Evolutionary conservation across 2,113 vertebrate genomes (phyloP), one percentile per base, ranked within the genome.

Genomic region (Colius striatus): DNA sequence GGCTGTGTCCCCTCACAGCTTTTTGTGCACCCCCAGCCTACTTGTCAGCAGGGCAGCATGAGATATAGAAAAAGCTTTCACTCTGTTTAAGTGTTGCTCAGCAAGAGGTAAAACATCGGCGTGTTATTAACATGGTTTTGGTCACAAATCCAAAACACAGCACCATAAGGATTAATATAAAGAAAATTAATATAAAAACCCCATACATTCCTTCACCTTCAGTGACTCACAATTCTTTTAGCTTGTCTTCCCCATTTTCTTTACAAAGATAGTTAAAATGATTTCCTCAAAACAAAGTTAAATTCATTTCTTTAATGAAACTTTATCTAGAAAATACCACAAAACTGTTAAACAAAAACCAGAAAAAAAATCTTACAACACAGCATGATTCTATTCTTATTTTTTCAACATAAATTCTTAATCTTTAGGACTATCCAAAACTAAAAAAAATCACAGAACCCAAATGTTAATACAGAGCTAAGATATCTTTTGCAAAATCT

Each of bases 21-120:
- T 4, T 48, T 36, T 63, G 26, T 47, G n/a, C 30, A 41, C 4
- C 10, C 15, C 20, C 15, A 80, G 36, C 6, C 30, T 36, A 5
- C 6, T 60, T 2, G 1, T 38, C 57, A 30, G 13, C 30, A 65
- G 50, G 29, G 15, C 16, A 53, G 20, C 8, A 16, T 8, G 25
- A 78, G 20, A 58, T 50, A 62, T 1, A 78, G 16, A 30, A 54
- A 78, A 62, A 10, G 5, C 6, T 11, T 61, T 65, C 7, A 53
- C 4, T 1, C 6, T 58, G 21, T 81, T 7, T 36, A 41, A 83
- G 29, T 12, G 16, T 9, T 55, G 13, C 8, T 70, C 26, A 71
- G 14, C n/a, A 77, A 45, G 1, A 48, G 3, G 18, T 54, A 41
- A 73, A 89, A 32, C 4, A 38, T 3, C 2, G 0, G 2, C 30